These are phyloP conservation scores for Oncorhynchus mykiss DNA, from an alignment of 2,113 vertebrate species.

Conservation along the genomic window DNA sequence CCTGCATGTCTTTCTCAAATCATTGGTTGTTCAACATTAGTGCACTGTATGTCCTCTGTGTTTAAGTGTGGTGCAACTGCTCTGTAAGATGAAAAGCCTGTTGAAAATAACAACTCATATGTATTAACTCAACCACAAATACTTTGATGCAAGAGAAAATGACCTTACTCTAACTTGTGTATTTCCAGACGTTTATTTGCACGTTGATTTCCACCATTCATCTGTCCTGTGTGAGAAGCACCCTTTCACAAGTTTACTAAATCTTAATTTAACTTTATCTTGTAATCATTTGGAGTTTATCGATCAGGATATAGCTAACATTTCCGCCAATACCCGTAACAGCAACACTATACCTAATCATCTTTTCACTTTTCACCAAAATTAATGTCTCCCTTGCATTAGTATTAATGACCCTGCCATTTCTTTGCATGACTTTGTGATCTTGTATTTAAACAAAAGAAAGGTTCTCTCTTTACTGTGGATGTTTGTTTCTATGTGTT, in stretches of 20 bases:
- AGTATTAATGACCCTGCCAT: background rate
- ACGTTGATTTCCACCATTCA: background rate
- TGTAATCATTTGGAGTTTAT: background rate
- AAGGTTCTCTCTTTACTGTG: conserved; percentile 21
- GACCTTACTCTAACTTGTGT: background rate
- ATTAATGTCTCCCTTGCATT: background rate
- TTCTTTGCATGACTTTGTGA: conserved; percentile 6
- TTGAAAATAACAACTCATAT: background rate
- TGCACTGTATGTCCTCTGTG: background rate
- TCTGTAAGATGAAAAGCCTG: background rate
- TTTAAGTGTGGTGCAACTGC: background rate
- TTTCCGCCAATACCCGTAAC: background rate
- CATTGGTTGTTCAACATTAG: background rate
- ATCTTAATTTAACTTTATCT: background rate
- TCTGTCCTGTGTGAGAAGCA: background rate
- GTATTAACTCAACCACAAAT: background rate
- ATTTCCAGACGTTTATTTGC: background rate
- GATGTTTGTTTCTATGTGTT: background rate
- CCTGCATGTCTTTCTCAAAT: background rate
- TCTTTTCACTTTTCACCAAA: conserved; percentile 10
- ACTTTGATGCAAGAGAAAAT: background rate
- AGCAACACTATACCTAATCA: background rate
- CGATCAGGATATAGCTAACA: background rate
- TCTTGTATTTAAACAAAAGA: conserved; percentile 11
- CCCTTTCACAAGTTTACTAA: background rate